A percentile compares a stretch with the other conserved stretches of the same genome.
Conservation (phyloP, 35 echinoderm and acorn worm genomes). For the Strongylocentrotus purpuratus region DNA sequence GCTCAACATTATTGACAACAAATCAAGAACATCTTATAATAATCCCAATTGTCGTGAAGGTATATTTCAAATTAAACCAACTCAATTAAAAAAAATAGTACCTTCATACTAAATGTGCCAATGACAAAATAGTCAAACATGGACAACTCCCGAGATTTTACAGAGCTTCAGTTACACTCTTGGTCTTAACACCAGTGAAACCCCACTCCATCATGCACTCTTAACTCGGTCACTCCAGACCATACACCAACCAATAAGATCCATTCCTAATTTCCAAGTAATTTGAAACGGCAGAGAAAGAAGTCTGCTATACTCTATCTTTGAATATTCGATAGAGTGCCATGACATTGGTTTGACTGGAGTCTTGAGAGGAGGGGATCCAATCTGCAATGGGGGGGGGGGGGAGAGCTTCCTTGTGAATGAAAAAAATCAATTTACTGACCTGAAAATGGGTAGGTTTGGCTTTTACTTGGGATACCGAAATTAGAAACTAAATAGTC, state of each 20-base stretch:
- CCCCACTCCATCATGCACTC: neutral
- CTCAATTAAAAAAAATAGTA: too few species aligned
- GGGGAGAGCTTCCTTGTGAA: neutral
- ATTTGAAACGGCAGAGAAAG: neutral
- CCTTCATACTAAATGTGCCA: too few species aligned
- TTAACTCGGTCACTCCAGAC: neutral
- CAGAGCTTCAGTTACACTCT: neutral
- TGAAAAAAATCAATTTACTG: too few species aligned
- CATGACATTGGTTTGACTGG: neutral
- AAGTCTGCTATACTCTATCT: neutral
- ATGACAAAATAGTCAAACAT: too few species aligned
- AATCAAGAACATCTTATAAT: too few species aligned
- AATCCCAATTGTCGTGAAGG: too few species aligned
- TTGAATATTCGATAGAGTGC: slow-evolving; percentile 9
- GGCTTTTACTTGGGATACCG: too few species aligned
- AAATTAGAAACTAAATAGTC: too few species aligned
- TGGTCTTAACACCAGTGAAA: neutral
- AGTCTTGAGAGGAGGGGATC: neutral
- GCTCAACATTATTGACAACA: too few species aligned
- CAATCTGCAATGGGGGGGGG: neutral
- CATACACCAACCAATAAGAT: neutral
- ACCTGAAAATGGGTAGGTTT: too few species aligned
- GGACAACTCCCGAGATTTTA: neutral
- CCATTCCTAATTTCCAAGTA: neutral
- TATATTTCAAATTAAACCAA: too few species aligned